Evolutionary conservation across 2,888 invertebrate species (phyloP), one percentile per base, ranked within the genome.

Genomic region (Zeuzera pyrina): DNA sequence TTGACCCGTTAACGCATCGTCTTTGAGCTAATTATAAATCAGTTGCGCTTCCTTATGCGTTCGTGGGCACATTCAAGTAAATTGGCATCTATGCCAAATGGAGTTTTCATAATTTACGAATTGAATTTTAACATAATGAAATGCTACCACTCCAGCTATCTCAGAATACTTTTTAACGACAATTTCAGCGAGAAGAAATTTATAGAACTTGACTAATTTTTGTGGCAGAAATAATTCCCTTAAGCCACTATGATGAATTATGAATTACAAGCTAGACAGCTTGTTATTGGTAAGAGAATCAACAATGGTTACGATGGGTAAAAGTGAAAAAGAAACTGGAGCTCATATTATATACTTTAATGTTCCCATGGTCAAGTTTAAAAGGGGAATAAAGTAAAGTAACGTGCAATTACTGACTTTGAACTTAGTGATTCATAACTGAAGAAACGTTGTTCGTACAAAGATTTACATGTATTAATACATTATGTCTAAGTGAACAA

Each of bases 1-100:
- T 73, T 79, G 79, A 76, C 77, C 79, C 53, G 60, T 68, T 73
- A 74, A 74, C 70, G 69, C 68, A 70, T 68, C 61, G 61, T n/a
- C 64, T 64, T 50, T 57, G 61, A 57, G 64, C 70, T 78, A 77
- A 79, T 78, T 74, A 71, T 78, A 76, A 68, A 60, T 57, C 55
- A 45, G 51, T 50, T 54, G 54, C 49, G 56, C 65, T 70, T 74
- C 69, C 69, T 66, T 62, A 60, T 53, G 49, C 52, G 55, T 40
- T 36, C 33, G 31, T 34, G 34, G 21, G 19, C 29, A 24, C 36
- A 27, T 33, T 36, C 29, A n/a, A n/a, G n/a, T n/a, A n/a, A n/a
- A n/a, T 11, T 8, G 37, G 42, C 36, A 32, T 21, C 31, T 36
- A 34, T 41, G 39, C 40, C 34, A 31, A 38, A 38, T 34, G 36